Conservation (phyloP, 2,888 invertebrate genomes). For the Plutella xylostella region DNA sequence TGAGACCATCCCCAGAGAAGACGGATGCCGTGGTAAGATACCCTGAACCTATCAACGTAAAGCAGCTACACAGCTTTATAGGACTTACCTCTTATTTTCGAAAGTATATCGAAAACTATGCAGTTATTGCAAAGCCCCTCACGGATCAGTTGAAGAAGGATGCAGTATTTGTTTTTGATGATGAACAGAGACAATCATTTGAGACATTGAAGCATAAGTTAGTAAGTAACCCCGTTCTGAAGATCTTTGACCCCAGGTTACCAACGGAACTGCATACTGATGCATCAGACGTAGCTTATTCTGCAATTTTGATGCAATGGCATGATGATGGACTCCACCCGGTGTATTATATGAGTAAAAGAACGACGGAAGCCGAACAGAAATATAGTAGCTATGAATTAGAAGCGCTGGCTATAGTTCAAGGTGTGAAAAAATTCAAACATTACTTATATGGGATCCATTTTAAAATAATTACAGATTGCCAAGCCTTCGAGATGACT, state of each 20-base stretch:
- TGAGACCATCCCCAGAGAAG: not conserved
- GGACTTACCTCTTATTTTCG: constrained; percentile 1
- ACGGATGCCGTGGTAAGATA: not conserved
- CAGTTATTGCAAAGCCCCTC: constrained; percentile 9
- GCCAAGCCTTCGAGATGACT: constrained; percentile 14
- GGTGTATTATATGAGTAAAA: constrained; percentile 9
- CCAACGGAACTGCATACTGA: constrained; percentile 7
- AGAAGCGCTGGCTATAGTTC: constrained; percentile 14
- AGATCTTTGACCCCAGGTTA: constrained; percentile 1
- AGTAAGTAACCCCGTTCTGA: not conserved
- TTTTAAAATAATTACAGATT: constrained; percentile 16
- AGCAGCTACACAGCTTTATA: constrained; percentile 2
- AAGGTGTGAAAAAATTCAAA: constrained; percentile 14
- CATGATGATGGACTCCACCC: constrained; percentile 5
- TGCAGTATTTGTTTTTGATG: not conserved
- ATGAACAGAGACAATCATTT: constrained; percentile 1
- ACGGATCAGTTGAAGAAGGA: constrained; percentile 8
- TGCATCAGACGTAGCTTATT: not conserved
- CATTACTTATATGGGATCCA: constrained; percentile 11
- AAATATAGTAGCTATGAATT: constrained; percentile 11
- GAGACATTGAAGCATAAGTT: constrained; percentile 1
- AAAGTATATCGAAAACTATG: constrained; percentile 3
- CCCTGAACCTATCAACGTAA: not conserved
- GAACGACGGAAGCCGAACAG: constrained; percentile 3
- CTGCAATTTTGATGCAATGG: constrained; percentile 5